Percentiles rank a stretch among this genome's conserved stretches.
These are phyloP conservation scores for Diachasmimorpha longicaudata DNA, from an alignment of 1,140 invertebrate species.

Conservation along the genomic window DNA sequence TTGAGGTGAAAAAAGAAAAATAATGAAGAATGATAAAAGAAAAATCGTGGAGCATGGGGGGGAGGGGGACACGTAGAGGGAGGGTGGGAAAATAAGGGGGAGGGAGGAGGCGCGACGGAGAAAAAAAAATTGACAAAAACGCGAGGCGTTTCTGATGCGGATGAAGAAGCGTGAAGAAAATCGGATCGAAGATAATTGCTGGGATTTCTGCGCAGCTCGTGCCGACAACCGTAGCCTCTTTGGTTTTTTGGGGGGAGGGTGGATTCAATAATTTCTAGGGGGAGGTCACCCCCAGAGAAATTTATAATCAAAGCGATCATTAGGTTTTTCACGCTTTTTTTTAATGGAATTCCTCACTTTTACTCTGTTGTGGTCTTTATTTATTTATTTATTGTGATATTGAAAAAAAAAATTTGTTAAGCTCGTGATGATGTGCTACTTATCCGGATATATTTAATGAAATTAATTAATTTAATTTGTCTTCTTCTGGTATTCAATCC, in stretches of 20 bases:
- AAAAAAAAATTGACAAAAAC: neutral
- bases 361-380: too few species aligned
- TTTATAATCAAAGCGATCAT: too few species aligned
- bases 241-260: neutral
- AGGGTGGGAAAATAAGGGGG: conserved; percentile 4
- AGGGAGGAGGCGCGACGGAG: neutral
- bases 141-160: neutral
- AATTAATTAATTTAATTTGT: too few species aligned
- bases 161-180: conserved; percentile 26
- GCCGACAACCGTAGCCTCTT: conserved; percentile 56
- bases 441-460: too few species aligned
- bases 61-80: neutral
- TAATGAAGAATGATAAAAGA: conserved; percentile 2
- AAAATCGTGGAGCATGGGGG: neutral
- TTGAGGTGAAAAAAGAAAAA: neutral
- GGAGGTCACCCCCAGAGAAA: too few species aligned
- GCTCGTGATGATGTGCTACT: too few species aligned
- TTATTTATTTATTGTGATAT: too few species aligned
- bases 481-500: too few species aligned
- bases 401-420: too few species aligned
- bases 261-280: neutral
- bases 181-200: conserved; percentile 50
- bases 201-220: conserved; percentile 57
- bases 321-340: neutral
- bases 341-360: too few species aligned